Evolutionary conservation across 2,888 invertebrate species (phyloP), one percentile per base, ranked within the genome.

Genomic region (Pegoplata infirma): DNA sequence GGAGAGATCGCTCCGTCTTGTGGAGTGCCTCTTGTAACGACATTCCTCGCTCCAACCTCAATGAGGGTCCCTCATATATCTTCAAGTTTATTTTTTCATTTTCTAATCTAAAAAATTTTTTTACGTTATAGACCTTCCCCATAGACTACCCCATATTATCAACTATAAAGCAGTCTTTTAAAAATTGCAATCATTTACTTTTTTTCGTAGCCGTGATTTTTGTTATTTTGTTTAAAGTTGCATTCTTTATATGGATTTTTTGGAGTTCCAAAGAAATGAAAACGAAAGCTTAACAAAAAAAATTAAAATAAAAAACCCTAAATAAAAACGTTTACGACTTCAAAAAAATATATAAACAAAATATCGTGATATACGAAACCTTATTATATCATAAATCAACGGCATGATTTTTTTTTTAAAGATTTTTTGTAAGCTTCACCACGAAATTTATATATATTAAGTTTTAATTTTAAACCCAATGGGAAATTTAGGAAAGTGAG

Each of bases 331-430:
- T 66, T 66, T 47, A 51, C 46, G 40, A 32, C 36, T 40, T 40
- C 0, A 3, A 40, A 40, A 36, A 32, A 32, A 32, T 69, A 64
- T 19, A 56, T 12, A 1, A 64, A 44, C n/a, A 44, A 61, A 71
- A 67, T n/a, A n/a, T 75, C 75, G 75, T 79, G 79, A 79, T 71
- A 75, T 75, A 75, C 56, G 69, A 71, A 79, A 75, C 71, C 71
- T 63, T 79, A 71, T 74, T 79, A 75, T 74, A 74, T 66, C 71
- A 79, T 79, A 75, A 79, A 79, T 79, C 79, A 79, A 12, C 32
- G 14, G 61, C 51, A 4, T 53, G 69, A 68, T 67, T 53, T 67
- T 55, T 10, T 36, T 12, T 40, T 40, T n/a, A n/a, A n/a, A n/a
- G n/a, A n/a, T n/a, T n/a, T n/a, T n/a, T n/a, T n/a, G n/a, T n/a